Base-by-base conservation (phyloP, 2,888 invertebrate species). In the Patella pellucida region DNA sequence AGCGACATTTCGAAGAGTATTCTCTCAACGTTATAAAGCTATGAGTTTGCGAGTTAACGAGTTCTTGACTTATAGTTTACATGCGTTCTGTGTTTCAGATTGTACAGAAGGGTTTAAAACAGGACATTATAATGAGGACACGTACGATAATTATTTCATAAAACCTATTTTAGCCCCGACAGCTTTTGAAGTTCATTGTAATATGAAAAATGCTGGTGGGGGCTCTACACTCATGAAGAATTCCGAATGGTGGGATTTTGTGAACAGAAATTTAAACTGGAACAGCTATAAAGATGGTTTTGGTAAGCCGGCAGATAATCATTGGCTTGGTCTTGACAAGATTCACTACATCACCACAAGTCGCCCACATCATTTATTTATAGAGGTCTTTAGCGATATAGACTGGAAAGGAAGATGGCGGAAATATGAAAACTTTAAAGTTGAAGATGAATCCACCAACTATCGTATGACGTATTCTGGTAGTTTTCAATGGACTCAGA, bases 321-420 rank as follows among this genome's bases (percentile, higher is more conserved):
- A 67, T 27, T 77, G 75, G 75, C 52, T 77, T 41, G 77, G 77
- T 1, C 67, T 75, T 41, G 75, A 77, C 27, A 75, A 73, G 27
- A 27, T 77, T 14, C 68, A 77, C 15, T 51, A 72, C 27, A 27
- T 77, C 23, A 77, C 75, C 16, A 41, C 50, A 51, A 68, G 73
- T 52, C 51, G 31, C 15, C 5, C 16, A 9, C 75, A 75, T 31
- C 16, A 27, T 52, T 41, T 69, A 19, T 19, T 51, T 31, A 50
- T 72, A 19, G 9, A n/a, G 16, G 68, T 54, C 15, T 31, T 67
- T 2, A 7, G 12, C 23, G 4, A 12, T 11, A 3, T 14, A 7
- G 14, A 14, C 4, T 14, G 2, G 12, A 19, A 62, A 9, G 19
- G 14, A 23, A 23, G 12, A 12, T 19, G 19, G 23, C 9, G 62